Base-by-base conservation (phyloP, 2,113 vertebrate species). In the Elephantulus edwardii region DNA sequence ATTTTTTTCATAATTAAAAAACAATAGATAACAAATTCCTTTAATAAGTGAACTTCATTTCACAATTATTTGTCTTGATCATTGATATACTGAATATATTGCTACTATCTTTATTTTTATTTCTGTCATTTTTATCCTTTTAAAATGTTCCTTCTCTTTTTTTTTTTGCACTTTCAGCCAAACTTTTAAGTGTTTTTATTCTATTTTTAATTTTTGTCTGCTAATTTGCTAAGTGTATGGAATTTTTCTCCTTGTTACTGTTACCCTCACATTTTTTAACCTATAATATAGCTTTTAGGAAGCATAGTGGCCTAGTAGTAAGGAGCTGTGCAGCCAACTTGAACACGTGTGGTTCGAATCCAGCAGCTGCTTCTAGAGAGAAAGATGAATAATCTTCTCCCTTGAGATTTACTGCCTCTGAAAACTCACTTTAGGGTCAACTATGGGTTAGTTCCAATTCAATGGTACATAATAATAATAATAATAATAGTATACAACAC, bases 21-120 rank as follows among this genome's bases (percentile, higher is more conserved):
- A 35, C 2, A 74, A 6, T 56, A 80, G 56, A 84, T 84, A 75
- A 38, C 84, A 71, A 77, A 5, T 84, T 90, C 52, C 22, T 58
- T 77, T 93, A 81, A 77, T 26, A 81, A 80, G 48, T n/a, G 90
- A 75, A 84, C 77, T 87, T 86, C 52, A 86, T 83, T 83, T 90
- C 30, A 92, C 3, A 91, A 48, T 85, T 83, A 70, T 70, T 92
- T 91, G 58, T 83, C 78, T 2, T 72, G 64, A 68, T 83, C 71
- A 80, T 46, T 76, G 52, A 60, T 64, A 42, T 72, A 71, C 52
- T 78, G 12, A 72, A 72, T 82, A 24, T 54, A 72, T 71, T 92
- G 62, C 75, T 75, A 58, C 3, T 8, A 20, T 83, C 33, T 72
- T 88, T 68, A 26, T 74, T 89, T 90, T 86, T 16, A 76, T 79